A percentile compares a stretch with the other conserved stretches of the same genome.
phyloP scores from a whole-genome alignment of 2,797 vertebrate species.

The Iguana delicatissima region DNA sequence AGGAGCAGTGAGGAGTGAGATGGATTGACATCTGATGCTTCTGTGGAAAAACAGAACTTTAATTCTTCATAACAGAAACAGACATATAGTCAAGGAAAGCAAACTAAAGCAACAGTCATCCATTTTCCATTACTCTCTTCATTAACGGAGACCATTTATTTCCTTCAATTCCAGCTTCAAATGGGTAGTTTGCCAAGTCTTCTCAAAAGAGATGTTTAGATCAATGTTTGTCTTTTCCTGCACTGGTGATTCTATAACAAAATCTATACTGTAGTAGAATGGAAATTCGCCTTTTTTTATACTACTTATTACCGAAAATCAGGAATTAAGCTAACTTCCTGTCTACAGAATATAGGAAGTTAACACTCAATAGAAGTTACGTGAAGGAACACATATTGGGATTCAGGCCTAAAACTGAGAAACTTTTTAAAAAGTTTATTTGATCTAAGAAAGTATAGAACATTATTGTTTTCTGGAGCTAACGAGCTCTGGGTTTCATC shows the following conservation, averaged over 20 bases:
- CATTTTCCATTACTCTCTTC: not conserved
- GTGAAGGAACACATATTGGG: not conserved
- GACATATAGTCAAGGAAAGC: not conserved
- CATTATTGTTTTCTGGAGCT: no score
- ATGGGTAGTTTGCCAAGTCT: not conserved
- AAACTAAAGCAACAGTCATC: not conserved
- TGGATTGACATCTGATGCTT: not conserved
- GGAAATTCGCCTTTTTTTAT: not conserved
- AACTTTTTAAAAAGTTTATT: not conserved
- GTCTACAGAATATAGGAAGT: not conserved
- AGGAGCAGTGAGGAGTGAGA: not conserved
- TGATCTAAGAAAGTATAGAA: not conserved
- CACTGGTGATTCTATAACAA: not conserved
- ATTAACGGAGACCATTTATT: not conserved
- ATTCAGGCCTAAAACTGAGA: not conserved
- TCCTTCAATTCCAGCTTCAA: not conserved
- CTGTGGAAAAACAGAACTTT: not conserved
- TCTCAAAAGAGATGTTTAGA: not conserved
- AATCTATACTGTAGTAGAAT: not conserved
- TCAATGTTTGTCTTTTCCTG: not conserved
- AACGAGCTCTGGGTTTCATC: not conserved
- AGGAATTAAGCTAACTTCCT: not conserved
- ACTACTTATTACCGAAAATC: not conserved
- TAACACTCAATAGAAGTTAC: not conserved
- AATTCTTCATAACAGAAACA: not conserved